A percentile compares a stretch with the other conserved stretches of the same genome.
These are phyloP conservation scores for Hiodon alosoides DNA, from an alignment of 2,113 vertebrate genomes.

Conservation along the genomic window DNA sequence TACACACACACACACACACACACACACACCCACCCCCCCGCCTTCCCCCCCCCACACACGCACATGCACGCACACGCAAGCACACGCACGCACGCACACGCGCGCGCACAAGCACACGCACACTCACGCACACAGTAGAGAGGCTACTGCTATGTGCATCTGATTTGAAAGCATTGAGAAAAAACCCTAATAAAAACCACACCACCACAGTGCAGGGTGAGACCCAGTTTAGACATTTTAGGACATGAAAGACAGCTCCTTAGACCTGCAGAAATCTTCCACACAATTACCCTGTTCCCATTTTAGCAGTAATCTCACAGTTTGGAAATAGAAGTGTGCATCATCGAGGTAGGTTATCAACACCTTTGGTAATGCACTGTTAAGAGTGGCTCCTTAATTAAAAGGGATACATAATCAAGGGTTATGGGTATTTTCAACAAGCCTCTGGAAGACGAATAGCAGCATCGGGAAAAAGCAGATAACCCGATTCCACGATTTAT, in stretches of 20 bases:
- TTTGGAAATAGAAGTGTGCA: constrained; percentile 20
- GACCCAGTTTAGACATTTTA: too few species aligned
- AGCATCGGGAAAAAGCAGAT: background rate
- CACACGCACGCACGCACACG: background rate
- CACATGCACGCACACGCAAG: too few species aligned
- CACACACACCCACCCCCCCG: too few species aligned
- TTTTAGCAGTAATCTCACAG: constrained; percentile 15
- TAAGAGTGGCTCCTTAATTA: constrained; percentile 3
- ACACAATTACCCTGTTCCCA: background rate
- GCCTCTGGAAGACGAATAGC: background rate
- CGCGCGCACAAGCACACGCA: background rate
- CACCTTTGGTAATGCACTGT: background rate
- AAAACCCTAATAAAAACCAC: too few species aligned
- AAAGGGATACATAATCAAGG: constrained; percentile 11
- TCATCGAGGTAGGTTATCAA: constrained; percentile 11
- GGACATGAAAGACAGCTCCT: too few species aligned
- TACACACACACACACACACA: background rate
- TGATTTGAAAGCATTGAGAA: background rate
- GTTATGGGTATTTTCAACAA: background rate
- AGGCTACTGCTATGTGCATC: background rate
- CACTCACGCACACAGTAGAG: background rate
- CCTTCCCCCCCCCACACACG: too few species aligned
- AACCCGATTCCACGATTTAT: background rate
- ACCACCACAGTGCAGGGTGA: too few species aligned
- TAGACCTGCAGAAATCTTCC: background rate